Percentiles rank a stretch among this genome's conserved stretches.
These are phyloP conservation scores for Phalacrocorax carbo DNA, from an alignment of 2,113 vertebrate genomes.

Conservation along the genomic window DNA sequence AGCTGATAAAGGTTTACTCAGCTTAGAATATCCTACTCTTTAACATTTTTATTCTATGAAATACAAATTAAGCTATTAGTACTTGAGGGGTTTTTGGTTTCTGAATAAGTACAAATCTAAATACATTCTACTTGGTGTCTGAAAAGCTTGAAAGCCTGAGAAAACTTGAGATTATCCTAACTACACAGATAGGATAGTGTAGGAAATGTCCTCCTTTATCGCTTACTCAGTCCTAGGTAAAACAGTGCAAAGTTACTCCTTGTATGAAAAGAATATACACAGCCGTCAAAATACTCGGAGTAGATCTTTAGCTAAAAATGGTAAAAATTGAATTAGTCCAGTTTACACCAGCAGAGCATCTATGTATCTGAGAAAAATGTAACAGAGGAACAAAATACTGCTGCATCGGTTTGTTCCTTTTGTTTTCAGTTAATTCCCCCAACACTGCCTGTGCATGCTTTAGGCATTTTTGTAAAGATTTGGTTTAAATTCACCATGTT, in stretches of 20 bases:
- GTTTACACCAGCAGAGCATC: not conserved
- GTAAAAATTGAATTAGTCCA: not conserved
- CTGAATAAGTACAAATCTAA: constrained; percentile 10
- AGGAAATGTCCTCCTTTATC: not conserved
- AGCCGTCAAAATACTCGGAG: not conserved
- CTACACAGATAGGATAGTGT: not conserved
- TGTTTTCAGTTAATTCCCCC: constrained; percentile 31
- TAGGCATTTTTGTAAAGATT: constrained; percentile 12
- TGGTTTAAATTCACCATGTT: constrained; percentile 22
- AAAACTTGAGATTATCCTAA: constrained; percentile 18
- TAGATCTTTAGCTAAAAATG: not conserved
- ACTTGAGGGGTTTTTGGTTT: not conserved
- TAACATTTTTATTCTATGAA: constrained; percentile 23
- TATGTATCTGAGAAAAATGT: not conserved
- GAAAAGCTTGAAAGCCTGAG: not conserved
- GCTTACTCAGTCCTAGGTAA: not conserved
- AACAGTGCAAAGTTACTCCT: not conserved
- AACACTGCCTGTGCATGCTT: not conserved
- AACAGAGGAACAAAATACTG: not conserved
- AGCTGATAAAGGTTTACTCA: constrained; percentile 36
- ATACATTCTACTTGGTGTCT: not conserved
- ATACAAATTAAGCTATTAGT: constrained; percentile 15
- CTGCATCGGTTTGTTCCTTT: not conserved
- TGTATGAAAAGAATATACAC: not conserved
- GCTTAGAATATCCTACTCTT: constrained; percentile 20